Evolutionary conservation across 1,140 invertebrate species (phyloP).

Genomic region (Branchinecta lindahli): DNA sequence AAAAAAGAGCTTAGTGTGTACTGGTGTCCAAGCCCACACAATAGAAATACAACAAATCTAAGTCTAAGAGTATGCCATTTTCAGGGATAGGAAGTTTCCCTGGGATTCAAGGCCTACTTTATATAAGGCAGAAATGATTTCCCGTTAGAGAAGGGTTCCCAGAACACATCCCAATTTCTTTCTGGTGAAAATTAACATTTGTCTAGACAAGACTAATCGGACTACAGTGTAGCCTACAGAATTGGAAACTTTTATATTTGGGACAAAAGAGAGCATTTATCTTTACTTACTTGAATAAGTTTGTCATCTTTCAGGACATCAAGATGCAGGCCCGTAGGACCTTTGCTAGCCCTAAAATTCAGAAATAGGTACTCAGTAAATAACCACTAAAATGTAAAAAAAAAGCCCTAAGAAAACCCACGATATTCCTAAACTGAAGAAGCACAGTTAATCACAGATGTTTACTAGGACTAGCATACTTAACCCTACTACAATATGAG

Average conservation of each 20-base stretch:
- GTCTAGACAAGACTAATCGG: conserved; percentile 11
- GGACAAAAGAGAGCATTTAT: background rate
- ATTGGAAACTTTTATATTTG: background rate
- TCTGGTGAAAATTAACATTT: conserved; percentile 11
- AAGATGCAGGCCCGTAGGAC: conserved; percentile 86
- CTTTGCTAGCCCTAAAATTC: conserved; percentile 81
- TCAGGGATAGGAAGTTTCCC: background rate
- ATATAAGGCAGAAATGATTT: conserved; percentile 11
- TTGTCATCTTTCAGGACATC: conserved; percentile 95
- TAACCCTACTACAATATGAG: no score
- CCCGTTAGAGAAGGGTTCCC: background rate
- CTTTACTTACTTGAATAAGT: conserved; percentile 55
- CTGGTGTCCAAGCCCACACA: no score
- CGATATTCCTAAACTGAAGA: no score
- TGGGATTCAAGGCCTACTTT: background rate
- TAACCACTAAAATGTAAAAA: conserved; percentile 11
- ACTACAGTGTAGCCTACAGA: background rate
- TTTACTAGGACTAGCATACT: no score
- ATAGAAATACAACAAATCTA: no score
- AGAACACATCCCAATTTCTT: conserved; percentile 4
- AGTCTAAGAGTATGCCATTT: no score
- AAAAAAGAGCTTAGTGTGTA: no score
- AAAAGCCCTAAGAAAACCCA: no score
- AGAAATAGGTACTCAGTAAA: conserved; percentile 24
- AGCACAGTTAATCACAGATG: no score